Evolutionary conservation across 2,888 invertebrate species (phyloP), one percentile per base, ranked within the genome.

Genomic region (Oegoconia quadripuncta): DNA sequence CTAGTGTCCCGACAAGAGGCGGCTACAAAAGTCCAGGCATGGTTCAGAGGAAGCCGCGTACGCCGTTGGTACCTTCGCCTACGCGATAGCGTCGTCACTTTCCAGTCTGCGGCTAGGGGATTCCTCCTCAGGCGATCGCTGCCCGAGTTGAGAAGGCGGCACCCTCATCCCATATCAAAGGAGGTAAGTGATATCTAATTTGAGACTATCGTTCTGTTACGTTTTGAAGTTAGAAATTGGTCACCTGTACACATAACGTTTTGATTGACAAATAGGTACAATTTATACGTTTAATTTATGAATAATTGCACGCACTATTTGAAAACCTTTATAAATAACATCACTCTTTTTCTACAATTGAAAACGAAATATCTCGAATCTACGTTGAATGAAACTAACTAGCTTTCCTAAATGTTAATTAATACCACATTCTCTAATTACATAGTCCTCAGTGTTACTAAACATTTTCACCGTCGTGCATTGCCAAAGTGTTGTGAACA

Each of bases 81-180:
- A 6, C 89, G 89, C 30, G 64, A 70, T 6, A 90, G 90, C 4
- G 71, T 92, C 11, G 66, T 93, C 3, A 64, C 77, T 12, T 90
- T 97, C 64, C 96, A 97, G 72, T 92, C 95, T 1, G 89, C 89
- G 51, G 91, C 92, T 6, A 79, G 93, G 15, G 95, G 95, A 0
- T 90, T 88, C 53, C 69, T 91, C 25, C 84, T 92, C 1, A 78
- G 94, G 45, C 84, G 88, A 59, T 73, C 80, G 43, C 86, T 90
- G 42, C 87, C 83, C 0, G 87, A 86, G 12, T 56, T 89, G 48
- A 79, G 66, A 49, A 60, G 45, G 37, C 58, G 42, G 16, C 54
- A 59, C 8, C 65, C 53, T 18, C 50, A 39, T 2, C 39, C 42
- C 8, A 55, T 39, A 32, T 57, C 51, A 0, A 59, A 46, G 2